Evolutionary conservation across 1,140 invertebrate genomes (phyloP), one percentile per base, ranked within the genome.

Genomic region (Drosophila nigromelanica): DNA sequence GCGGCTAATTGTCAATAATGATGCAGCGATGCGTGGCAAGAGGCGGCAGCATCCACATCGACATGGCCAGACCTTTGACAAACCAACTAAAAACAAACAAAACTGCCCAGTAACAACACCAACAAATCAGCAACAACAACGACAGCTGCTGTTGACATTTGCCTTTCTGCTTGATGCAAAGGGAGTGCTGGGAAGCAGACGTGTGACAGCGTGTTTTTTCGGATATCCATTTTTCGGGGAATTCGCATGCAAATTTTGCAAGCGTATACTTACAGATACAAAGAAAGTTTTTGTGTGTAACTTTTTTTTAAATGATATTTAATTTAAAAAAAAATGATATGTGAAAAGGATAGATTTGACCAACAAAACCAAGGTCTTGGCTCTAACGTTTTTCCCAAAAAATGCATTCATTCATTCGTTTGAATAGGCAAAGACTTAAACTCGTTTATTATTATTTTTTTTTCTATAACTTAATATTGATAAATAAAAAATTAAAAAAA

Each of bases 1-100:
- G 81, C 81, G 78, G 82, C 81, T 86, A 86, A 86, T 86, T 86
- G 81, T 86, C 81, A 86, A 87, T 86, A 86, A 86, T 86, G 82
- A 86, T 86, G 82, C 81, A 86, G 81, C 81, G 78, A 86, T 82
- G 81, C 82, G 82, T 86, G 82, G 78, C 81, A 74, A 52, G 45
- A 74, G 74, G 42, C 63, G 67, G 55, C 80, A 86, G 66, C 81
- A 74, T 76, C 50, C 80, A 85, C 50, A 68, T 24, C 68, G 48
- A 67, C 64, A 64, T 56, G 67, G 71, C 59, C 79, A 73, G 76
- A 87, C 75, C 82, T 82, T 87, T 86, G 81, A 86, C 81, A 86
- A 86, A 81, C 81, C 82, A 78, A 87, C 82, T 55, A 63, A 87
- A 86, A 87, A 86, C 71, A 86, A 86, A 86, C 75, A 86, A 73